A percentile compares a stretch with the other conserved stretches of the same genome.
These are phyloP conservation scores for Hylia prasina DNA, from an alignment of 2,113 vertebrate species.

Conservation along the genomic window DNA sequence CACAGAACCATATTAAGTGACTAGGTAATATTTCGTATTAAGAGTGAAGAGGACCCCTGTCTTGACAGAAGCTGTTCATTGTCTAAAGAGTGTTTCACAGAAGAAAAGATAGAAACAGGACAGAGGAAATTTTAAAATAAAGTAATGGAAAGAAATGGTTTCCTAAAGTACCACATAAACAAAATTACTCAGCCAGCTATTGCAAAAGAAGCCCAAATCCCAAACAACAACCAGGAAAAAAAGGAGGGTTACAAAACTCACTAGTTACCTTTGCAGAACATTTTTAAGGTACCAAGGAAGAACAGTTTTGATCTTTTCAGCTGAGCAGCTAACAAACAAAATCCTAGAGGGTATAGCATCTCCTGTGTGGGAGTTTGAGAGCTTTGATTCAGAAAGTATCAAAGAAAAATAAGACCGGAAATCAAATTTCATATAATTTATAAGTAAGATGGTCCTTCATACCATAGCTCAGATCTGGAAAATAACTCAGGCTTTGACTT, in stretches of 20 bases:
- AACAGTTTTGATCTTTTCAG: neutral
- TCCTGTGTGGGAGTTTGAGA: neutral
- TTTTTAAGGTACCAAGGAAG: neutral
- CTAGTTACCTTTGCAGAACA: neutral
- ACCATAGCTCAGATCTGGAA: neutral
- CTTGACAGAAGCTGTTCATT: neutral
- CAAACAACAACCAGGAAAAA: too few relatives aligned
- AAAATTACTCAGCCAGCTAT: neutral
- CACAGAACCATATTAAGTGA: neutral
- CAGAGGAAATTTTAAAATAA: neutral
- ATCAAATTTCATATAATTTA: neutral
- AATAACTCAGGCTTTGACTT: neutral
- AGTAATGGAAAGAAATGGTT: neutral
- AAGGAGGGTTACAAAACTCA: neutral
- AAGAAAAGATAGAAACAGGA: neutral
- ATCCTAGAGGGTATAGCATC: neutral
- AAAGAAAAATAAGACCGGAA: neutral
- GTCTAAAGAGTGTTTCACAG: neutral
- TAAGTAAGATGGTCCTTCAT: neutral
- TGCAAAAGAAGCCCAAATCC: neutral
- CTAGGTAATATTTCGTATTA: neutral
- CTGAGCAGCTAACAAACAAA: neutral
- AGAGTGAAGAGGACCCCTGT: neutral
- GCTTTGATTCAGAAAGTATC: neutral
- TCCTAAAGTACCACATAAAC: neutral